Percentiles rank a stretch among this genome's conserved stretches.
Evolutionary conservation across 2,797 vertebrate genomes (phyloP).

Genomic region (Bradypus variegatus): DNA sequence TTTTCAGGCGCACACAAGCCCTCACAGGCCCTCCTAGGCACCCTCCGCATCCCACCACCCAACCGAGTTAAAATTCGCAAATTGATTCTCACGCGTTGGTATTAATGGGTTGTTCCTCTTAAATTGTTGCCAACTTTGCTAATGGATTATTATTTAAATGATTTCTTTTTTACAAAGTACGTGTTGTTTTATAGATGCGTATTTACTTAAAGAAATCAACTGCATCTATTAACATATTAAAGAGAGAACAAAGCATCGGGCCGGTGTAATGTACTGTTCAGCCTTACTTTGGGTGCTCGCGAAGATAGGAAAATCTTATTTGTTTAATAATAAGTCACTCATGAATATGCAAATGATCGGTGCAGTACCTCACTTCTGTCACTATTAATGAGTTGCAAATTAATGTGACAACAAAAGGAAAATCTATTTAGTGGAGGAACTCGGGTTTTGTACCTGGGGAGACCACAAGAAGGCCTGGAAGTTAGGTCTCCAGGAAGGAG

Average conservation of each 20-base stretch:
- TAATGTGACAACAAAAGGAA: conserved; percentile 81
- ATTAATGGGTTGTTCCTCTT: conserved; percentile 70
- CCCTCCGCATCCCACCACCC: conserved; percentile 49
- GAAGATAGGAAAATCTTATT: conserved; percentile 80
- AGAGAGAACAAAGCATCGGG: conserved; percentile 74
- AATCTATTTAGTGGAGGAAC: conserved; percentile 78
- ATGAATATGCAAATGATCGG: conserved; percentile 81
- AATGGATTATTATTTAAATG: conserved; percentile 73
- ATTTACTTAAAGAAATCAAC: conserved; percentile 73
- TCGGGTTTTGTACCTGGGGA: conserved; percentile 72
- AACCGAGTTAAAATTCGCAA: conserved; percentile 67
- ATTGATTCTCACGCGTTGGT: conserved; percentile 69
- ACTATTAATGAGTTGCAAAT: conserved; percentile 82
- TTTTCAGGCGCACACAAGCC: conserved; percentile 10
- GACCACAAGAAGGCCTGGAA: conserved; percentile 54
- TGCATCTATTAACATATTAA: conserved; percentile 78
- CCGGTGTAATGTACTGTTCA: conserved; percentile 75
- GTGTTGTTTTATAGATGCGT: conserved; percentile 69
- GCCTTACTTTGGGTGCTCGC: conserved; percentile 75
- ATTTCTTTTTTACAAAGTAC: conserved; percentile 74
- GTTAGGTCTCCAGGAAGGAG: conserved; percentile 47
- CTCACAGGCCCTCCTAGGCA: conserved; percentile 9
- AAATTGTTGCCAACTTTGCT: conserved; percentile 75
- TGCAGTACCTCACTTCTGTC: conserved; percentile 78
- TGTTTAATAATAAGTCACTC: conserved; percentile 80